Conservation (phyloP, 2,113 vertebrate species). For the Cyanistes caeruleus region DNA sequence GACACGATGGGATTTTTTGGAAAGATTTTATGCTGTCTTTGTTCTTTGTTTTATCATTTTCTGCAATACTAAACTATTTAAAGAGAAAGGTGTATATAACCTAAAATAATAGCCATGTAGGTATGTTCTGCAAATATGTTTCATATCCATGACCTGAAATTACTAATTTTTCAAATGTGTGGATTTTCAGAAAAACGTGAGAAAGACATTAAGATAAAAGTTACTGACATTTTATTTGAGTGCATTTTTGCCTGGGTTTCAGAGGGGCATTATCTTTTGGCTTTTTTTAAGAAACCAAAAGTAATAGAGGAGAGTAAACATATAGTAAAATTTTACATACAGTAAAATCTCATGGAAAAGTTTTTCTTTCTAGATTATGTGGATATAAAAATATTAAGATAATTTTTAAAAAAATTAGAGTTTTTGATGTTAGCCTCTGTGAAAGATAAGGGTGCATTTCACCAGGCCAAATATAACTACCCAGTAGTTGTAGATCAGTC, state of each 20-base stretch:
- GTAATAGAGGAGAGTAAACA: rapidly evolving
- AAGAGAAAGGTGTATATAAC: neutral
- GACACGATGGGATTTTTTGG: rapidly evolving
- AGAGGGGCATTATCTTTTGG: rapidly evolving
- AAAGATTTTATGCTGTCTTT: neutral
- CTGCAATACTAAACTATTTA: neutral
- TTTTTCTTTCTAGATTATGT: neutral
- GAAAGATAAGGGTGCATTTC: neutral
- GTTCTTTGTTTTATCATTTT: neutral
- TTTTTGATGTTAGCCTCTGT: neutral
- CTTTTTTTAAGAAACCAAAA: neutral
- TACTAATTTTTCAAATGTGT: neutral
- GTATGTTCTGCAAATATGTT: neutral
- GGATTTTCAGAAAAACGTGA: neutral
- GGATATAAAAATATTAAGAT: neutral
- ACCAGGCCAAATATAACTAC: neutral
- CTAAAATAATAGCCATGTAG: neutral
- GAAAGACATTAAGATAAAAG: neutral
- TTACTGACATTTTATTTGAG: neutral
- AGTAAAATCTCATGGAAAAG: neutral
- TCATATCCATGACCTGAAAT: neutral
- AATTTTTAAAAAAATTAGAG: neutral
- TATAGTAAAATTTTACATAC: neutral
- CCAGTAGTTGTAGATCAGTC: neutral
- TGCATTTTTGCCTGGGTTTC: rapidly evolving